phyloP scores from a whole-genome alignment of 2,113 vertebrate species.

The Pycnonotus jocosus region DNA sequence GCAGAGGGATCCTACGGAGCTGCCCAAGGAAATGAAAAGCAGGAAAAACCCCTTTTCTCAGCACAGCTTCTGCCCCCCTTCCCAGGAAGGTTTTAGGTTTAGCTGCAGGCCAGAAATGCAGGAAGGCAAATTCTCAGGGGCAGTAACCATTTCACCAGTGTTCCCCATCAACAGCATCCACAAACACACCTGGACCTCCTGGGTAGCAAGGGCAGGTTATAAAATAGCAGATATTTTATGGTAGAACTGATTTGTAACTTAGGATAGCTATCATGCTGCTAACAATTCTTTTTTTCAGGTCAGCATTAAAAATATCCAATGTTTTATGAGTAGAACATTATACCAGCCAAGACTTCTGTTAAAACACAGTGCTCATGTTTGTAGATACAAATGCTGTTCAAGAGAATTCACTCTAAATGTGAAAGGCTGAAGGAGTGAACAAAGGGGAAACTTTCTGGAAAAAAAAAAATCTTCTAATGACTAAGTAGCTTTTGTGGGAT shows the following conservation, averaged over 20 bases:
- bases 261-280: neutral
- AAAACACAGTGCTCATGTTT: neutral
- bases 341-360: neutral
- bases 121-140: neutral
- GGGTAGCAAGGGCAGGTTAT: neutral
- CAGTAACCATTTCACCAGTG: neutral
- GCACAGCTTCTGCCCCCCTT: neutral
- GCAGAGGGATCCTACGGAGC: neutral
- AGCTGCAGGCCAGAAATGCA: neutral
- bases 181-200: neutral
- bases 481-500: neutral
- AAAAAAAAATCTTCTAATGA: neutral
- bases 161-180: neutral
- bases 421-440: neutral
- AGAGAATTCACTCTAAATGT: neutral
- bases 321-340: neutral
- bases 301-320: neutral
- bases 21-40: neutral
- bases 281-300: neutral
- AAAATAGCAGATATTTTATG: neutral
- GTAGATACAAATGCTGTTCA: neutral
- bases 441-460: neutral
- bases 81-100: neutral
- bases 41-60: neutral
- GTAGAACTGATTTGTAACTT: neutral